Base-by-base conservation (phyloP, 2,888 invertebrate genomes). In the Tenthredo livida region DNA sequence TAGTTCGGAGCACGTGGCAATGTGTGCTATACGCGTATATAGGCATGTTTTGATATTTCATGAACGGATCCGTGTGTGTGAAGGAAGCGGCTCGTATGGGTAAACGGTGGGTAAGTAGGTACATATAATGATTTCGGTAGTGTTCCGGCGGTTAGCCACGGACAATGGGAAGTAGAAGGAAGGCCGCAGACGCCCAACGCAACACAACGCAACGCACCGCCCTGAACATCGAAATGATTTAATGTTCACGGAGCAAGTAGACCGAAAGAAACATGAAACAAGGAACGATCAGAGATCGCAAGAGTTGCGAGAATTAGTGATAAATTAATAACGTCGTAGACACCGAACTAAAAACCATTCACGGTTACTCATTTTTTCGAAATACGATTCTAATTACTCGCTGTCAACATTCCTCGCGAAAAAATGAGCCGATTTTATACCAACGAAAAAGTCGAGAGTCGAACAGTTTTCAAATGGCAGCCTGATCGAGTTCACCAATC, bases 91-190 rank as follows among this genome's bases (percentile, higher is more conserved):
- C 6, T 29, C 17, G 50, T n/a, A 54, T 50, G 50, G 9, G 29
- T 77, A 77, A 29, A 77, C 54, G 50, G 50, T 47, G 33, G 29
- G 61, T 58, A 61, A 47, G 47, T 50, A 54, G 40, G 37, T 73
- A n/a, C n/a, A n/a, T n/a, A 73, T 73, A 61, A 80, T 80, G 80
- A 80, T 80, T 80, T 80, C 80, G 80, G 80, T 40, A 80, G 61
- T 61, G 80, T 80, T 80, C 80, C 80, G 40, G 61, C 80, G 61
- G 58, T 58, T 80, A 61, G 80, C n/a, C 61, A 80, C 58, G 21
- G 50, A 80, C 80, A 80, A 80, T 61, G 40, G 80, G 40, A 77
- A 50, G 50, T 17, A 77, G n/a, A 50, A 33, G 47, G 47, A 77
- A 50, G 50, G 50, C 47, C 47, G 47, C 77, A 77, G 50, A 77